Conservation (phyloP, 2,113 vertebrate genomes). For the Platysternon megacephalum region DNA sequence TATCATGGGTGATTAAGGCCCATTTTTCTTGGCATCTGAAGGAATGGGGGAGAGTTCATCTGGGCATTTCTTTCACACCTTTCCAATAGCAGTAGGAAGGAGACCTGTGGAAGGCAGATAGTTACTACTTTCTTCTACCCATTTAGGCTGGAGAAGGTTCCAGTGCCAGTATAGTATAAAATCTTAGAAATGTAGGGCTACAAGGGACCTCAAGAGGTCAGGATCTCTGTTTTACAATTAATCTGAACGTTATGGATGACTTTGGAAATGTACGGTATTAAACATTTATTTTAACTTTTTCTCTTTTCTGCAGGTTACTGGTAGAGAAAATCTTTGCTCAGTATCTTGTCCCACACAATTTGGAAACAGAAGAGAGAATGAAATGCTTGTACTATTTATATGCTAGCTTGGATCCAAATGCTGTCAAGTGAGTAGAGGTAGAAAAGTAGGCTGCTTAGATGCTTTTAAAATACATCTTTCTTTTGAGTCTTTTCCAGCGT, state of each 20-base stretch:
- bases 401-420: conserved; percentile 97
- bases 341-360: conserved; percentile 97
- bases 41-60: background rate
- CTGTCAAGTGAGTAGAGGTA: conserved; percentile 93
- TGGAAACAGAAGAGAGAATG: conserved; percentile 99
- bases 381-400: conserved; percentile 99
- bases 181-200: background rate
- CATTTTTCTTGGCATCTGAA: background rate
- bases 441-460: background rate
- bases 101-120: background rate
- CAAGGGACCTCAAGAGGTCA: background rate
- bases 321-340: conserved; percentile 99
- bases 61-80: background rate
- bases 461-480: background rate
- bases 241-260: background rate
- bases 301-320: conserved; percentile 84
- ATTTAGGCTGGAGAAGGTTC: background rate
- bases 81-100: background rate
- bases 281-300: background rate
- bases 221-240: background rate
- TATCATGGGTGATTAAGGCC: background rate
- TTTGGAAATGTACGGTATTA: background rate
- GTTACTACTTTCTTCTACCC: background rate
- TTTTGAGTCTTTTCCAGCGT: background rate
- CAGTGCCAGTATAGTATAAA: fast-evolving